Evolutionary conservation across 1,140 invertebrate genomes (phyloP), one percentile per base, ranked within the genome.

Genomic region (Pachypsylla venusta): DNA sequence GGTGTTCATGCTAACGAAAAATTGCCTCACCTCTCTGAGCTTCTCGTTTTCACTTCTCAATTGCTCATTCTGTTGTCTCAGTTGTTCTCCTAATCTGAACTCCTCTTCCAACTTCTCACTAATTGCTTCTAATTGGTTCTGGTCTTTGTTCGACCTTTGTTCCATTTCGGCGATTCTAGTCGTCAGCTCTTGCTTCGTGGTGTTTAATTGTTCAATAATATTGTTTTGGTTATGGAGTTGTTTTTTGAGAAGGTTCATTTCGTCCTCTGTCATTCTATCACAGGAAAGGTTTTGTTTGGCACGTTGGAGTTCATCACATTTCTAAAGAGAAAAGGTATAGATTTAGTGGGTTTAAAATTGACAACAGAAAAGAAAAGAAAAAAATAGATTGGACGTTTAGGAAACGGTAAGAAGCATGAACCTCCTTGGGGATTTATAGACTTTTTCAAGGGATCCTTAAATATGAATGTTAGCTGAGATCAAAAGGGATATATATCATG

Each of bases 211-310:
- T 7, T 48, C 42, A 5, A 48, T 22, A 4, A 4, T 7, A 22
- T 22, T 48, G 42, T n/a, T 48, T 22, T 48, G 42, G 22, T 5
- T 48, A 22, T 4, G 16, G n/a, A 48, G 7, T 48, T 48, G 42
- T 48, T 48, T 48, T 22, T n/a, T 4, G 7, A 48, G 42, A n/a
- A 22, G 22, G 16, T 48, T 48, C 4, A 48, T 10, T 19, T 48
- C 42, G 4, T 48, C 42, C n/a, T 48, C 42, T 7, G 5, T 48
- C 4, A n/a, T n/a, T 48, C 22, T 48, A 22, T n/a, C 16, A n/a
- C 42, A 48, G 16, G n/a, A 48, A 22, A 48, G n/a, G 22, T 48
- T 22, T 48, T 48, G 42, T 48, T 48, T 48, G 16, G 42, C 42
- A 19, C 42, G 42, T 22, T 19, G n/a, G 7, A 48, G n/a, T 22